phyloP scores from a whole-genome alignment of 2,888 invertebrate species.

The Acanthosepion esculentum region DNA sequence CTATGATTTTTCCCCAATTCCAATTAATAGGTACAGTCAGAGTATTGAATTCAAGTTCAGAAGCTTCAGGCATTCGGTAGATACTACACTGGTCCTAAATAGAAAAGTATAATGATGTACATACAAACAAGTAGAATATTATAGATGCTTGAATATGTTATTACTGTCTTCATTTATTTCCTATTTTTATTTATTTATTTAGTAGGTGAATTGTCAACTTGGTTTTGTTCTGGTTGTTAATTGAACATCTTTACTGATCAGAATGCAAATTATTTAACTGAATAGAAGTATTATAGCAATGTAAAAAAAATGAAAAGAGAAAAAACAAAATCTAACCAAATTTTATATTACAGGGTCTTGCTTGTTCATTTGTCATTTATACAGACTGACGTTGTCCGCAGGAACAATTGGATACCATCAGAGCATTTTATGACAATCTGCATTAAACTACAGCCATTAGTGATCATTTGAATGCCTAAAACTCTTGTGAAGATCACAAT shows the following conservation, averaged over 20 bases:
- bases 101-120: too few species aligned
- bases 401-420: neutral
- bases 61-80: too few species aligned
- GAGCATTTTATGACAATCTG: neutral
- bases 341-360: neutral
- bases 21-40: too few species aligned
- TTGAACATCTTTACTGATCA: neutral
- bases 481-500: neutral
- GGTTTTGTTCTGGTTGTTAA: neutral
- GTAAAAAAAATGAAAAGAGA: neutral
- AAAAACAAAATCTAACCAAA: neutral
- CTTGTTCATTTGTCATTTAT: neutral
- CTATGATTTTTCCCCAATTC: too few species aligned
- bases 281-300: neutral
- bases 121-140: neutral
- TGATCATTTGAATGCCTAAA: neutral
- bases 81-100: too few species aligned
- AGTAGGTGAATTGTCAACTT: neutral
- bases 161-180: neutral
- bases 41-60: too few species aligned
- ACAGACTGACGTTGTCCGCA: neutral
- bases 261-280: neutral
- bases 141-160: neutral
- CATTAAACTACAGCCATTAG: neutral
- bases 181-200: neutral